Evolutionary conservation across 1,140 invertebrate genomes (phyloP).

Genomic region (Zaprionus capensis): DNA sequence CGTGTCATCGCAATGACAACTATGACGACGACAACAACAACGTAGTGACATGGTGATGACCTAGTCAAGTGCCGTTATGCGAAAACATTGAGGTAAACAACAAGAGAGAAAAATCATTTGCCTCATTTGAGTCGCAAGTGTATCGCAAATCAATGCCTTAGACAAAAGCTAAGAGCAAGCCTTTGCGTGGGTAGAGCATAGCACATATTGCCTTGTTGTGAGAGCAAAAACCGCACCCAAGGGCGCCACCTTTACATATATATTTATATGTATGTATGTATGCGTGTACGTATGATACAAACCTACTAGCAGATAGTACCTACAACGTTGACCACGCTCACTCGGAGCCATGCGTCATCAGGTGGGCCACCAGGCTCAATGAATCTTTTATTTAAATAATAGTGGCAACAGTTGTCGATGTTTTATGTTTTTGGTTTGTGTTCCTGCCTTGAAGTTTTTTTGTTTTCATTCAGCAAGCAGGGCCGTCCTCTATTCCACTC

Average conservation of each 20-base stretch:
- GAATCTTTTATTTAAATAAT: constrained; percentile 43
- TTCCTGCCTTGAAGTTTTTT: constrained; percentile 5
- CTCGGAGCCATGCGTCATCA: constrained; percentile 19
- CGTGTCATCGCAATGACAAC: constrained; percentile 49
- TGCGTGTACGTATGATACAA: not conserved
- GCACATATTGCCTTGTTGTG: not conserved
- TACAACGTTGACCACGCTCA: constrained; percentile 25
- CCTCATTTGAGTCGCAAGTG: constrained; percentile 20
- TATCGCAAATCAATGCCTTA: constrained; percentile 47
- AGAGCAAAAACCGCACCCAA: constrained; percentile 10
- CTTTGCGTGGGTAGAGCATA: constrained; percentile 11
- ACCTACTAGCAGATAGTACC: not conserved
- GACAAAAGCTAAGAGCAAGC: constrained; percentile 14
- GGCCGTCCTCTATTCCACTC: constrained; percentile 13
- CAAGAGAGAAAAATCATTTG: constrained; percentile 17
- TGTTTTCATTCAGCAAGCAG: constrained; percentile 20
- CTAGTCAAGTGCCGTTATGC: constrained; percentile 55
- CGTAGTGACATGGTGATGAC: constrained; percentile 49
- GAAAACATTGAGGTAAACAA: constrained; percentile 12
- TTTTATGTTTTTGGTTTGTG: not conserved
- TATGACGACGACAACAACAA: constrained; percentile 39
- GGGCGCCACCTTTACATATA: constrained; percentile 8
- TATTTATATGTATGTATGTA: no score
- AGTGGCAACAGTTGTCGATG: constrained; percentile 15
- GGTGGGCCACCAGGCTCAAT: constrained; percentile 27